Evolutionary conservation across 2,113 vertebrate genomes (phyloP).

Genomic region (Catagonus wagneri): DNA sequence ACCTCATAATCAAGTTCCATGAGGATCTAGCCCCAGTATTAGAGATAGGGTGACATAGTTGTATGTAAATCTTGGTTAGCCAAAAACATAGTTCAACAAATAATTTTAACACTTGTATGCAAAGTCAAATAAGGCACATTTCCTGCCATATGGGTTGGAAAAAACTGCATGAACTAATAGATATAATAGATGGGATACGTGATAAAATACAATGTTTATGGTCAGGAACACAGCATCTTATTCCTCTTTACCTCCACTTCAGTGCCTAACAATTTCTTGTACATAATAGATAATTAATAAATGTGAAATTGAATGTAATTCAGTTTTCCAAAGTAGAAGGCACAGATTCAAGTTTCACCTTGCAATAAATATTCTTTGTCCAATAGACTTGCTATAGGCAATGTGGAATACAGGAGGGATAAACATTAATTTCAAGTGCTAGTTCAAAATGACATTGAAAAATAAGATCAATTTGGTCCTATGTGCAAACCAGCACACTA

Average conservation of each 20-base stretch:
- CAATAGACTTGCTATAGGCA: not conserved
- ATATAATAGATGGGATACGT: not conserved
- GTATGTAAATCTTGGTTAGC: not conserved
- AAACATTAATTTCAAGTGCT: not conserved
- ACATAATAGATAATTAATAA: not conserved
- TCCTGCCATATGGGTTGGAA: not conserved
- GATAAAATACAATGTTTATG: not conserved
- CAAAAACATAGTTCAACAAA: not conserved
- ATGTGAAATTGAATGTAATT: conserved; percentile 6
- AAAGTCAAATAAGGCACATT: not conserved
- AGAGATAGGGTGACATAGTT: conserved; percentile 9
- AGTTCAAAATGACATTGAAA: not conserved
- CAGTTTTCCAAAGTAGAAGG: not conserved
- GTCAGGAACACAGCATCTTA: not conserved
- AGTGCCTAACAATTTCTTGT: not conserved
- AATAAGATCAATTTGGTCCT: not conserved
- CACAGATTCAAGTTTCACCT: not conserved
- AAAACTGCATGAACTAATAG: not conserved
- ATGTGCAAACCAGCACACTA: not conserved
- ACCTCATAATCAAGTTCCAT: not conserved
- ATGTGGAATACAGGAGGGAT: not conserved
- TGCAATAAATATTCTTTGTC: not conserved
- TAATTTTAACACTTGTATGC: not conserved
- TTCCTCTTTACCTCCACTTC: not conserved
- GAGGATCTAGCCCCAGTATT: not conserved